phyloP scores from a whole-genome alignment of 2,113 vertebrate genomes.

The Phaethon lepturus region DNA sequence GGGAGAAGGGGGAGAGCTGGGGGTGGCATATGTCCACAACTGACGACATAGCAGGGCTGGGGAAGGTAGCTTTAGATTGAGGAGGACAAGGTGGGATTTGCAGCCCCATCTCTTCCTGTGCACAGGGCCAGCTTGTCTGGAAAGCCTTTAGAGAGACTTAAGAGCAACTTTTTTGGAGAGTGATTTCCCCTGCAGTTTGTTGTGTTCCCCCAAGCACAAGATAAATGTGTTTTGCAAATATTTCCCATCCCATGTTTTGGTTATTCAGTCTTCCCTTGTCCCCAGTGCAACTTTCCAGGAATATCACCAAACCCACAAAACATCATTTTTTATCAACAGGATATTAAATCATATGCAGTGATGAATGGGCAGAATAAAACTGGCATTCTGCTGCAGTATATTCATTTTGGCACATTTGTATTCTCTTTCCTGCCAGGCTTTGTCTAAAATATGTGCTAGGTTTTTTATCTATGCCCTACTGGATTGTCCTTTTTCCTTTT shows the following conservation, averaged over 20 bases:
- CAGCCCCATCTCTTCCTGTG: neutral
- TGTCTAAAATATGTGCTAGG: neutral
- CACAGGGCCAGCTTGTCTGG: neutral
- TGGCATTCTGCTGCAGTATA: neutral
- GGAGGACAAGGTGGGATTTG: neutral
- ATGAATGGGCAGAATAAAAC: constrained; percentile 33
- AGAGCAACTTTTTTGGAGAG: neutral
- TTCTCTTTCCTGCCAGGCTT: constrained; percentile 18
- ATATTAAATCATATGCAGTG: neutral
- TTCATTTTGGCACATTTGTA: constrained; percentile 51
- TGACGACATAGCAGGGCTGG: neutral
- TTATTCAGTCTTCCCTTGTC: neutral
- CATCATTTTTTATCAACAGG: neutral
- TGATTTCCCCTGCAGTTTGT: neutral
- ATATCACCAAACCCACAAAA: neutral
- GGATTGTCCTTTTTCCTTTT: neutral
- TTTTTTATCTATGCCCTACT: neutral
- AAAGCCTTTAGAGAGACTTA: neutral
- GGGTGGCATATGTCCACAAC: neutral
- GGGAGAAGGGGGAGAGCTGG: neutral
- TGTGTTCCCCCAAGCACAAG: neutral
- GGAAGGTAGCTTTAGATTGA: neutral
- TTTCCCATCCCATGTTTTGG: neutral
- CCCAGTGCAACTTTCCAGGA: neutral
- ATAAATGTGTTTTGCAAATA: neutral